Conservation (phyloP, 2,113 vertebrate genomes). For the Myiozetetes cayanensis region DNA sequence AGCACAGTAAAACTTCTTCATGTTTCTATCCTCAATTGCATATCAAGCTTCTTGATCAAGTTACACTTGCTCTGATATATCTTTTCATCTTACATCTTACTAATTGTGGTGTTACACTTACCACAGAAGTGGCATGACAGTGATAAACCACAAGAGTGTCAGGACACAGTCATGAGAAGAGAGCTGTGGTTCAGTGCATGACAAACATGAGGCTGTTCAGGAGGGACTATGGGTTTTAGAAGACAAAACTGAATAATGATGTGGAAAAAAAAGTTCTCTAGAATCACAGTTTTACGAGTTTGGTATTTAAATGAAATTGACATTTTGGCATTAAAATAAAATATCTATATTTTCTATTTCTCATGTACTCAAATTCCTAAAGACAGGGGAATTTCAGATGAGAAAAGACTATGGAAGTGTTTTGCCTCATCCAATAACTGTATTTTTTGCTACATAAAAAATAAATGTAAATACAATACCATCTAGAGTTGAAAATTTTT, state of each 20-base stretch:
- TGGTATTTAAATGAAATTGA: not conserved
- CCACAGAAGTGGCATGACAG: not conserved
- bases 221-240: not conserved
- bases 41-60: not conserved
- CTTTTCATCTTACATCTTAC: not conserved
- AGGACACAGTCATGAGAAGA: not conserved
- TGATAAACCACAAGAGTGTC: not conserved
- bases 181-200: not conserved
- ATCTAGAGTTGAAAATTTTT: not conserved
- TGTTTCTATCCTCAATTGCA: not conserved
- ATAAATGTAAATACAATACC: not conserved
- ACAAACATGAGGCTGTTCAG: not conserved
- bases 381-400: not conserved
- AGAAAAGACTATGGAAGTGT: not conserved
- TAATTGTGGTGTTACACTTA: not conserved
- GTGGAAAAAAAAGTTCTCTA: not conserved
- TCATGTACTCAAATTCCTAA: not conserved
- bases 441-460: not conserved
- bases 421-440: not conserved
- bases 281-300: not conserved
- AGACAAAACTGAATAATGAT: not conserved
- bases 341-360: not conserved
- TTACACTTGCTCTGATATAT: not conserved
- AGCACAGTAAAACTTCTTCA: not conserved
- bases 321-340: not conserved